A percentile compares a stretch with the other conserved stretches of the same genome.
Conservation (phyloP, 1,140 invertebrate genomes). For the Drosophila baimaii region DNA sequence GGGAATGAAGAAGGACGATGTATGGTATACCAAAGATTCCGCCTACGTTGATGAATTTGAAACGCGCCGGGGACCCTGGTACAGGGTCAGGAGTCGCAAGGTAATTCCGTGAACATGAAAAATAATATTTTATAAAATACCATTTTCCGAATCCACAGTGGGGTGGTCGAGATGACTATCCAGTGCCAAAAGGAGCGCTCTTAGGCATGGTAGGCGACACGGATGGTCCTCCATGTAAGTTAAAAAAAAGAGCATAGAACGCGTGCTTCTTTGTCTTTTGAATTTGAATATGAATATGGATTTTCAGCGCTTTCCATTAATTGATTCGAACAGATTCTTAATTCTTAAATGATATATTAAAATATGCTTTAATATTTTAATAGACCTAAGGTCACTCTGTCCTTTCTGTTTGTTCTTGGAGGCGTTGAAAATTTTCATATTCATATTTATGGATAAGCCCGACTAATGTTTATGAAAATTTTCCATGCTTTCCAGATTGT, state of each 20-base stretch:
- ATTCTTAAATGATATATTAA: background rate
- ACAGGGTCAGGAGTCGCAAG: background rate
- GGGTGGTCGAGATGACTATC: slow-evolving; percentile 37
- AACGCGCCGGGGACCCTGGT: slow-evolving; percentile 17
- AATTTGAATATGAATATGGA: background rate
- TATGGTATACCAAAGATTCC: slow-evolving; percentile 14
- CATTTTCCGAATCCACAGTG: background rate
- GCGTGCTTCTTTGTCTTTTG: background rate
- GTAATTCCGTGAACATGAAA: background rate
- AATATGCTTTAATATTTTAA: background rate
- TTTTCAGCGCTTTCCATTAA: slow-evolving; percentile 41
- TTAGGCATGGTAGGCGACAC: slow-evolving; percentile 38
- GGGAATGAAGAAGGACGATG: background rate
- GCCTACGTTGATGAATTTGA: slow-evolving; percentile 4
- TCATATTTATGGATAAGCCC: background rate
- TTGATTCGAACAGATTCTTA: background rate
- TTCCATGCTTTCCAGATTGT: slow-evolving; percentile 30
- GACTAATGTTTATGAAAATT: slow-evolving; percentile 15
- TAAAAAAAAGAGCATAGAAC: too few species aligned
- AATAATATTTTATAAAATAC: background rate
- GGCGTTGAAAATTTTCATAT: slow-evolving; percentile 33
- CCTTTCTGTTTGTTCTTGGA: slow-evolving; percentile 11
- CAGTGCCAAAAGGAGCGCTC: slow-evolving; percentile 33
- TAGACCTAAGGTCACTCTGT: background rate
- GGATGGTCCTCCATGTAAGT: slow-evolving; percentile 42